Base-by-base conservation (phyloP, 2,888 invertebrate genomes). In the Dynastes maya region DNA sequence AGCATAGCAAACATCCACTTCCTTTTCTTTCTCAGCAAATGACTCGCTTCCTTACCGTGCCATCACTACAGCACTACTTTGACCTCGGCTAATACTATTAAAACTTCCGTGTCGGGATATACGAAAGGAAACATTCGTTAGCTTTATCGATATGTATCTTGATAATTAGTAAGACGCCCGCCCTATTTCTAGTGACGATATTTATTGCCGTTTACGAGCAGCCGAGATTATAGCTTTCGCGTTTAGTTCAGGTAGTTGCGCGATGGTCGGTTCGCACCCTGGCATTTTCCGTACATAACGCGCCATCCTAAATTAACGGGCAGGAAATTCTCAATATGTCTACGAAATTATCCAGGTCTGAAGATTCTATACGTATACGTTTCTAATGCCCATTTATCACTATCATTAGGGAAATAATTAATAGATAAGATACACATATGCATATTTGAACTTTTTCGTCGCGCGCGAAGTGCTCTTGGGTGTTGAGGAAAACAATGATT, bases 71-170 rank as follows among this genome's bases (percentile, higher is more conserved):
- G 51, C 9, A 27, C 29, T 68, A 32, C 51, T 51, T 27, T 27
- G 68, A 22, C 27, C 51, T 5, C 67, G 77, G 79, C 80, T 81
- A 81, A 81, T 78, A 77, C 80, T 76, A 65, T 76, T 77, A 81
- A 78, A 80, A 76, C 58, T 82, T 79, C 80, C 82, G 81, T 82
- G 81, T 77, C 76, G 78, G 76, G 65, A 78, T 74, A 76, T 81
- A 78, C 81, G 40, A 81, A 81, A 81, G 82, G 82, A 82, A 82
- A 81, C 81, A 81, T 81, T 82, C 79, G 80, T 82, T 80, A 79
- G 68, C 79, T 80, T 81, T 81, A 82, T 83, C 82, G 81, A 82
- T 82, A 82, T 82, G 80, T 71, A 81, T 76, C 79, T 81, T 78
- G 55, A 77, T 82, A 83, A 83, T 83, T 83, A 81, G 82, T 76